Evolutionary conservation across 23 tunicate genomes (phyloP), one percentile per base, ranked within the genome.

Genomic region (Halocynthia aurantium): DNA sequence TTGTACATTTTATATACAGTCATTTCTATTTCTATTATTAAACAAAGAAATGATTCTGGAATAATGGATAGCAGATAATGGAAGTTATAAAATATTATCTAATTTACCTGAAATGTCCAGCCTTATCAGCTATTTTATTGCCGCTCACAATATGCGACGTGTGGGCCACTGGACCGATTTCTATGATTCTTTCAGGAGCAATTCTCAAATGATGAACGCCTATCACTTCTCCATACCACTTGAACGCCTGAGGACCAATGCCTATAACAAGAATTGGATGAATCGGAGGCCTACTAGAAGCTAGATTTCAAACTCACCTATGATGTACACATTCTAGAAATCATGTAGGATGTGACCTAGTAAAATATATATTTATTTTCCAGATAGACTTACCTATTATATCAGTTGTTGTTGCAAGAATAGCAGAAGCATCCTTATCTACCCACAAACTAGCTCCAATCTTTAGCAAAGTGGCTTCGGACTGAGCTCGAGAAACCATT

Each of bases 101-200:
- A 31, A 31, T 31, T 10, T 51, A 76, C 80, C 67, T 76, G 80
- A 76, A 76, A 40, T 76, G 67, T 13, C 80, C 80, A 15, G 80
- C 53, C 22, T 49, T 13, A 10, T 53, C 67, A 52, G 22, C 61
- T 13, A 22, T 53, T 31, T 56, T 76, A 6, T 58, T 31, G 11
- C 57, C 57, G 50, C 61, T 68, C 22, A 57, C 67, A 31, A 57
- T 52, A n/a, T 76, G 80, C 11, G 67, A 31, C 6, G 61, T 76
- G 56, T 20, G 60, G 18, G 80, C 80, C 51, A 58, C 49, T 2
- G 80, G 80, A 58, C 80, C 80, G 31, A 76, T 76, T 53, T 53
- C 10, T 11, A 56, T 68, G 10, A 55, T 21, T n/a, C 80, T 55
- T 15, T 67, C 8, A 0, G 80, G 62, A 12, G 80, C 80, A 13